Base-by-base conservation (phyloP, 2,888 invertebrate genomes). In the Drosophila subsilvestris region DNA sequence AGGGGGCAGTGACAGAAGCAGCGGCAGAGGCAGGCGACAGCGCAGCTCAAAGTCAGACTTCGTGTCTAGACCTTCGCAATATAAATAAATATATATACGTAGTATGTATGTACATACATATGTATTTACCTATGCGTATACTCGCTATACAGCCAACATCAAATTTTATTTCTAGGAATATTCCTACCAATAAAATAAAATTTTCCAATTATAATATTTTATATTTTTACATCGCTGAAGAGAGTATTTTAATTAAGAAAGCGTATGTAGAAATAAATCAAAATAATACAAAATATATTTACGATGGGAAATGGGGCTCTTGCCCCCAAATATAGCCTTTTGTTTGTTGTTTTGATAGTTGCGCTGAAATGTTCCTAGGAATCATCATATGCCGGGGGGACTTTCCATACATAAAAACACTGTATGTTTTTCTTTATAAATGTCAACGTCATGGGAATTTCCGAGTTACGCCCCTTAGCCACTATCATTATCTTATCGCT, bases 11-110 rank as follows among this genome's bases (percentile, higher is more conserved):
- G 37, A 53, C 71, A 17, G 29, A 20, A 14, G 61, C 62, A 5
- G 32, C 1, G 56, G 27, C 48, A 37, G 62, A 1, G 48, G 14
- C 51, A 29, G 51, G 51, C 59, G 47, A 42, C 43, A 25, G 44
- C 44, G 49, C 47, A 63, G 65, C 47, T 25, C 14, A 18, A 48
- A 63, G 59, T 77, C 72, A 75, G 80, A 75, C 81, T 42, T 51
- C 22, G 49, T 59, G 76, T 86, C 80, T 84, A 86, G 86, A 83
- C 84, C 84, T 84, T 86, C 81, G 75, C 84, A 83, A 84, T 76
- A 63, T 62, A 29, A 43, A 50, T 53, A 60, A 20, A 29, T 44
- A 45, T 22, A 32, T 45, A 27, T 43, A 29, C 14, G 17, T 47
- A n/a, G 48, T 43, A 51, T 14, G 32, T 17, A 50, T 27, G 22